Evolutionary conservation across 2,888 invertebrate genomes (phyloP).

Genomic region (Drosophila merina): DNA sequence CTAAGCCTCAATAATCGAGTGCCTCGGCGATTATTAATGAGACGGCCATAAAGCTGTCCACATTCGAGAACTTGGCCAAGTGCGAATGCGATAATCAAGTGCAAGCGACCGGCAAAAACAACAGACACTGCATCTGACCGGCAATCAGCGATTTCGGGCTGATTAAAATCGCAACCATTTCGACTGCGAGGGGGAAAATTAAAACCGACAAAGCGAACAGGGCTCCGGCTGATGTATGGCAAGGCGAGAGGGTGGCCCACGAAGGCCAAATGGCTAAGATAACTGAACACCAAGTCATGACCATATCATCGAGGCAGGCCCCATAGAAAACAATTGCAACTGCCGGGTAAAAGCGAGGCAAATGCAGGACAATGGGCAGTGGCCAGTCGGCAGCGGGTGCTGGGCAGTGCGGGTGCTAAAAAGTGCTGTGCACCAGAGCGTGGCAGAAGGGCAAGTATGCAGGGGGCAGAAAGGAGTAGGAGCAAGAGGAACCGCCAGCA

Average conservation of each 20-base stretch:
- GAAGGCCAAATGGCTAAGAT: slow-evolving; percentile 53
- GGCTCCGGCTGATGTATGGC: not conserved
- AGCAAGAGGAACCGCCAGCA: slow-evolving; percentile 10
- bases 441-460: not conserved
- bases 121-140: slow-evolving; percentile 12
- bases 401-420: slow-evolving; percentile 11
- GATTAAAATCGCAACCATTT: slow-evolving; percentile 69
- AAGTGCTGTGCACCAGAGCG: not conserved
- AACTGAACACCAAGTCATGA: slow-evolving; percentile 61
- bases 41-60: slow-evolving; percentile 23
- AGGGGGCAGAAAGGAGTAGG: not conserved
- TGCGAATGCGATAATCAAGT: slow-evolving; percentile 41
- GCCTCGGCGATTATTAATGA: slow-evolving; percentile 31
- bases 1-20: slow-evolving; percentile 3
- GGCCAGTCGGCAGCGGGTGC: not conserved
- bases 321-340: slow-evolving; percentile 68
- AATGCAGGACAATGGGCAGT: slow-evolving; percentile 35
- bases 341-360: slow-evolving; percentile 31
- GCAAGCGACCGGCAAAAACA: slow-evolving; percentile 25
- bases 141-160: slow-evolving; percentile 65
- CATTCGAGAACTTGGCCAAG: slow-evolving; percentile 8
- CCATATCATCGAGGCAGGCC: slow-evolving; percentile 61
- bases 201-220: slow-evolving; percentile 48
- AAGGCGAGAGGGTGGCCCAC: not conserved
- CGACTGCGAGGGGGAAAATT: slow-evolving; percentile 50